Evolutionary conservation across 1,140 invertebrate genomes (phyloP).

Genomic region (Cryptotermes secundus): DNA sequence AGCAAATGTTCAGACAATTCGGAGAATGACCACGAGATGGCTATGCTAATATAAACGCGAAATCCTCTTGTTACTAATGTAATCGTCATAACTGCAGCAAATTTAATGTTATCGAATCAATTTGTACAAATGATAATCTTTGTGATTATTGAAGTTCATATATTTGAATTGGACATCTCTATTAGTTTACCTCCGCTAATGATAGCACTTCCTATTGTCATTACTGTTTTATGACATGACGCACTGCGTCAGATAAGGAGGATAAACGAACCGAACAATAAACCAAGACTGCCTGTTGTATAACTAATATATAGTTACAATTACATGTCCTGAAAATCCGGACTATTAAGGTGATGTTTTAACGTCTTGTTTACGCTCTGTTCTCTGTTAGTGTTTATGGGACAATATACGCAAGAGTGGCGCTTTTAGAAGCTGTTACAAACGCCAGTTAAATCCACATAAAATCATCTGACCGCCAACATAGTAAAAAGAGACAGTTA

Average conservation of each 20-base stretch:
- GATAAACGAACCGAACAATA: background rate
- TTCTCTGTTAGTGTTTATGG: slow-evolving; percentile 16
- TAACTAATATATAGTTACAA: background rate
- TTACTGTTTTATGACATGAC: background rate
- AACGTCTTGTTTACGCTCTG: background rate
- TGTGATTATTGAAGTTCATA: no score
- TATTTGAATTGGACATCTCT: no score
- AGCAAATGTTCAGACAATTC: slow-evolving; percentile 13
- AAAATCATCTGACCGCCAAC: background rate
- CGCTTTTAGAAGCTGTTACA: slow-evolving; percentile 3
- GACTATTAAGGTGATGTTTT: background rate
- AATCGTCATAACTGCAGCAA: no score
- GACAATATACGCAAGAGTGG: background rate
- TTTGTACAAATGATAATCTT: no score
- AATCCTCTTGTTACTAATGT: no score
- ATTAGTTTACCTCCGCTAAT: no score
- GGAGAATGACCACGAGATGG: background rate
- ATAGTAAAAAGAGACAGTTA: background rate
- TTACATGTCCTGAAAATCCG: background rate
- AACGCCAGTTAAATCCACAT: slow-evolving; percentile 8
- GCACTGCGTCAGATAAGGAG: background rate
- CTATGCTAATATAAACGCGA: background rate
- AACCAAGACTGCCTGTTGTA: background rate
- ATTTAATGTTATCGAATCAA: no score
- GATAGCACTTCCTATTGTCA: background rate